Percentiles rank a stretch among this genome's conserved stretches.
Evolutionary conservation across 23 tunicate species (phyloP).

Genomic region (Oikopleura dioica): DNA sequence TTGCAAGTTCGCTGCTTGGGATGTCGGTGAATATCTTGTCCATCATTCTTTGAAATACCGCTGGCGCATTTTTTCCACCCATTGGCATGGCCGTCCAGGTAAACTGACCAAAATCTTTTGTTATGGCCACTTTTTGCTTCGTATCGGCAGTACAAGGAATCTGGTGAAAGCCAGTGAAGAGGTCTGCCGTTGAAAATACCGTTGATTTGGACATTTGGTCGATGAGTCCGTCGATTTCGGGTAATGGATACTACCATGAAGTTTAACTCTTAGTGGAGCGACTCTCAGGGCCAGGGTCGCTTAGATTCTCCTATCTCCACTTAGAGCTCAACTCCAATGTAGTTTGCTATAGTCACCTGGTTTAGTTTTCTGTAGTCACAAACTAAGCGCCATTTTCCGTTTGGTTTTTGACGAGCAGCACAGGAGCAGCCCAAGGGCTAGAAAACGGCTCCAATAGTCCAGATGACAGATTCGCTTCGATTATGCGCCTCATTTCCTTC

Average conservation of each 20-base stretch:
- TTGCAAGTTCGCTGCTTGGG: neutral
- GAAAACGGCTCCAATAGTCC: neutral
- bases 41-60: neutral
- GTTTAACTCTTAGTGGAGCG: too few species aligned
- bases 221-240: neutral
- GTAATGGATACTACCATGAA: neutral
- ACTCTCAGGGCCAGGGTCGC: too few species aligned
- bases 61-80: neutral
- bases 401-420: neutral
- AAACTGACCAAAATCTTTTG: neutral
- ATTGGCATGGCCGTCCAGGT: neutral
- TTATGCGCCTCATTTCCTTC: neutral
- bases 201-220: neutral
- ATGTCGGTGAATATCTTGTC: neutral
- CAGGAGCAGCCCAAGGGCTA: neutral
- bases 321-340: too few species aligned
- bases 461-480: neutral
- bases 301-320: too few species aligned
- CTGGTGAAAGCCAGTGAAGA: neutral
- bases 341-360: neutral
- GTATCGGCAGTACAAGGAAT: neutral
- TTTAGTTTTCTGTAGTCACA: neutral
- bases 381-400: neutral
- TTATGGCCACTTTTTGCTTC: neutral
- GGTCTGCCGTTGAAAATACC: neutral